Evolutionary conservation across 2,797 vertebrate genomes (phyloP).

Genomic region (Chromobotia macracanthus): DNA sequence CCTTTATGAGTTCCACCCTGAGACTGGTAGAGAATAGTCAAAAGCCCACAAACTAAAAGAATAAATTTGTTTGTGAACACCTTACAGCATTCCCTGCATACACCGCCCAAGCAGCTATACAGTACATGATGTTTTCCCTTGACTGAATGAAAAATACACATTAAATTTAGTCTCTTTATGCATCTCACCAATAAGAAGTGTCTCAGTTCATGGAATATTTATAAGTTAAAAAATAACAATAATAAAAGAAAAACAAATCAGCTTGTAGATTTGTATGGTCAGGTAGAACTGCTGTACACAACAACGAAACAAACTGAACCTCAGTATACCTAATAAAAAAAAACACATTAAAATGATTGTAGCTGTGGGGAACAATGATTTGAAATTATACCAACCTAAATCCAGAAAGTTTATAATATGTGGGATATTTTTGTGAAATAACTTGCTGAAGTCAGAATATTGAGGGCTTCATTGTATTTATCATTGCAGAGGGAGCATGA

Average conservation of each 20-base stretch:
- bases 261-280: neutral
- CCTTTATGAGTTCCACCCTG: slow-evolving; percentile 64
- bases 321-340: slow-evolving; percentile 6
- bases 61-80: neutral
- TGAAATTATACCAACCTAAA: neutral
- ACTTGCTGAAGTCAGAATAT: slow-evolving; percentile 28
- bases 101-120: too few relatives aligned
- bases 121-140: neutral
- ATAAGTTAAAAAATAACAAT: neutral
- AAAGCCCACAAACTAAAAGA: neutral
- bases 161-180: neutral
- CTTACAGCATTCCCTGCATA: neutral
- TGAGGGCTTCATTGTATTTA: slow-evolving; percentile 23
- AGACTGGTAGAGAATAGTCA: slow-evolving; percentile 18
- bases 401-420: slow-evolving; percentile 32
- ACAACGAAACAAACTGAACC: neutral
- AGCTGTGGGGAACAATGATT: slow-evolving; percentile 5
- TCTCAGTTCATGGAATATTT: neutral
- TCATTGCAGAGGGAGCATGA: slow-evolving; percentile 43
- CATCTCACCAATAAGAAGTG: neutral
- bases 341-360: neutral
- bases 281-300: neutral
- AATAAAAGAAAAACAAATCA: neutral
- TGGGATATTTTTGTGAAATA: slow-evolving; percentile 10
- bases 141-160: neutral